Evolutionary conservation across 64 coral and sea anemone genomes (phyloP).

Genomic region (Astreopora myriophthalma): DNA sequence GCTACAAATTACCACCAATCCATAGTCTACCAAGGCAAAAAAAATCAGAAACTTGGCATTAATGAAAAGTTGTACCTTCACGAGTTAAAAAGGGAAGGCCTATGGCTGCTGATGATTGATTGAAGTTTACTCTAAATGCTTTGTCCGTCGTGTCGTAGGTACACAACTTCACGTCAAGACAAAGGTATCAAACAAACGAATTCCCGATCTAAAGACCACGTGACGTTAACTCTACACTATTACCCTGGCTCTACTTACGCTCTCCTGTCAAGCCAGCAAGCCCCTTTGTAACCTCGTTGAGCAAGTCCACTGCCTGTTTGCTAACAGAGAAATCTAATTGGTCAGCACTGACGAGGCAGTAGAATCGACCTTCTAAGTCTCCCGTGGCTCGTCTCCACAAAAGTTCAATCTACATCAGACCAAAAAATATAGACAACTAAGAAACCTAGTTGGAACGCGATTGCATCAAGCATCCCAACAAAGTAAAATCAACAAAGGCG

Average conservation of each 20-base stretch:
- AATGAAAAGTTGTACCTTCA: neutral
- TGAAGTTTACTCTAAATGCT: no score
- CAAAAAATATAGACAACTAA: neutral
- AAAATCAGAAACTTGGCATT: neutral
- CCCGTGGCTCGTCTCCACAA: slow-evolving; percentile 84
- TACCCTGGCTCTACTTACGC: neutral
- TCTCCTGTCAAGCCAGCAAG: slow-evolving; percentile 47
- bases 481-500: neutral
- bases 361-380: slow-evolving; percentile 69
- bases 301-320: slow-evolving; percentile 69
- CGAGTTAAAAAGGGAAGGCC: no score
- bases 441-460: neutral
- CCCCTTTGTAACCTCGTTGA: slow-evolving; percentile 49
- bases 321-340: slow-evolving; percentile 85
- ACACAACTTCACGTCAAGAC: neutral
- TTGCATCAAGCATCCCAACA: neutral
- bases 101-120: no score
- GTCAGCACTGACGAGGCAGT: slow-evolving; percentile 87
- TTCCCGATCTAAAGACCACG: neutral
- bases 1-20: slow-evolving; percentile 83
- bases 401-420: slow-evolving; percentile 66
- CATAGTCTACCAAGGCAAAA: slow-evolving; percentile 68
- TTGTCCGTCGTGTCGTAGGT: neutral
- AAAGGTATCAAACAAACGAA: neutral
- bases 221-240: neutral